Base-by-base conservation (phyloP, 1,140 invertebrate genomes). In the Drosophila quadrilineata region DNA sequence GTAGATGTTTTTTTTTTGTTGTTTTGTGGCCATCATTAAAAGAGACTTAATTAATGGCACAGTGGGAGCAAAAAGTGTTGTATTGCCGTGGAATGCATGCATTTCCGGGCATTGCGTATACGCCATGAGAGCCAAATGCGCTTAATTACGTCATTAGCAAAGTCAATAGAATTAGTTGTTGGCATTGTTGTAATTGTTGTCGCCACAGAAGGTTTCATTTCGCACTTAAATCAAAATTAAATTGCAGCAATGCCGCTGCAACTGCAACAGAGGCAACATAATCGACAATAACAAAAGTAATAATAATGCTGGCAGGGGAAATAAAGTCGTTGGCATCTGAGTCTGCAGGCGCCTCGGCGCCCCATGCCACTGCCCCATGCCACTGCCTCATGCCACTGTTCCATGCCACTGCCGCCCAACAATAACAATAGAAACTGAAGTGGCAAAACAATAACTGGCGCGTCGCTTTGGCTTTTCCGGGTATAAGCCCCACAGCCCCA, bases 401-500 rank as follows among this genome's bases (percentile, higher is more conserved):
- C n/a, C n/a, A n/a, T n/a, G 35, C 12, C 40, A 41, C 57, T 43
- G 43, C 40, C 50, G 57, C 26, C 77, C 84, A 77, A 84, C 76
- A 82, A 82, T 82, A 84, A 82, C 76, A 82, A 82, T 84, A 84
- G 77, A 82, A 82, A 84, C 76, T 82, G 77, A 82, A 84, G 76
- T 82, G 76, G 77, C 77, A 82, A 82, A 82, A 84, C 76, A 84
- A 82, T 84, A 82, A 82, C 76, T 82, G 77, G 68, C 76, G 77
- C 76, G 66, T 72, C 70, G 66, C 66, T 50, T 67, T 64, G 77
- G 72, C 75, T 69, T 84, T 82, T 82, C 77, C 76, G 68, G 72
- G 69, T 77, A 72, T 76, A 68, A 76, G 59, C 68, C n/a, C n/a
- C n/a, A n/a, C n/a, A n/a, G n/a, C n/a, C n/a, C n/a, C 62, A 72